phyloP scores from a whole-genome alignment of 2,797 vertebrate species.

The Karalla daura region DNA sequence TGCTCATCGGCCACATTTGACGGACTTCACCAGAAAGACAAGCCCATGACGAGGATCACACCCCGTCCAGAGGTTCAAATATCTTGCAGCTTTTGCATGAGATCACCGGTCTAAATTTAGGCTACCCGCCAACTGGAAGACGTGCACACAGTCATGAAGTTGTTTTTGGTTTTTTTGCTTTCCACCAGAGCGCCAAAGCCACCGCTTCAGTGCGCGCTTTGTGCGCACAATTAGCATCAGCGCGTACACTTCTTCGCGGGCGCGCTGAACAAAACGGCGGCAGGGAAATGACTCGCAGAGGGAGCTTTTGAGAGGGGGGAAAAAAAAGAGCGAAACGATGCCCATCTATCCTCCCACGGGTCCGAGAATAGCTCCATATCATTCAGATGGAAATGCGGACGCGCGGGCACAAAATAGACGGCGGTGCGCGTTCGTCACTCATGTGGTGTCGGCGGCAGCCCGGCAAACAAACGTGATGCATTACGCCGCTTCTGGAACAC shows the following conservation, averaged over 20 bases:
- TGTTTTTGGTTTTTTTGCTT: slow-evolving; percentile 55
- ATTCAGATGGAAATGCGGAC: slow-evolving; percentile 81
- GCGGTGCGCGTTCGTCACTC: slow-evolving; percentile 63
- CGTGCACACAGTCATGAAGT: slow-evolving; percentile 44
- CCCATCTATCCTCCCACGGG: slow-evolving; percentile 79
- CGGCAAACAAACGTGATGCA: slow-evolving; percentile 58
- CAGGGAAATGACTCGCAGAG: slow-evolving; percentile 72
- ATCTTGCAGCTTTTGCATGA: neutral
- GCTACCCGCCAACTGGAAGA: slow-evolving; percentile 19
- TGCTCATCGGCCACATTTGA: slow-evolving; percentile 11
- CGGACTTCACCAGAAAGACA: neutral
- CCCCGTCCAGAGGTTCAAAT: slow-evolving; percentile 7
- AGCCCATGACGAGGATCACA: slow-evolving; percentile 18
- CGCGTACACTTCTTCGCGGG: slow-evolving; percentile 57
- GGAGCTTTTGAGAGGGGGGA: slow-evolving; percentile 76
- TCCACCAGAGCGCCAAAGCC: slow-evolving; percentile 54
- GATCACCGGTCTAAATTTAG: neutral
- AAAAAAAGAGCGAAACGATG: slow-evolving; percentile 78
- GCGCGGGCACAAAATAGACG: slow-evolving; percentile 69
- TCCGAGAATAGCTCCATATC: slow-evolving; percentile 77
- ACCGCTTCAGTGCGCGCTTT: slow-evolving; percentile 66
- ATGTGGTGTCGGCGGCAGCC: slow-evolving; percentile 58
- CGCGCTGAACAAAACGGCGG: slow-evolving; percentile 58
- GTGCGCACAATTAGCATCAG: slow-evolving; percentile 73
- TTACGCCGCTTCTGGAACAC: slow-evolving; percentile 39